A percentile compares a stretch with the other conserved stretches of the same genome.
Evolutionary conservation across 2,797 vertebrate genomes (phyloP).

Genomic region (Anisognathus igniventris): DNA sequence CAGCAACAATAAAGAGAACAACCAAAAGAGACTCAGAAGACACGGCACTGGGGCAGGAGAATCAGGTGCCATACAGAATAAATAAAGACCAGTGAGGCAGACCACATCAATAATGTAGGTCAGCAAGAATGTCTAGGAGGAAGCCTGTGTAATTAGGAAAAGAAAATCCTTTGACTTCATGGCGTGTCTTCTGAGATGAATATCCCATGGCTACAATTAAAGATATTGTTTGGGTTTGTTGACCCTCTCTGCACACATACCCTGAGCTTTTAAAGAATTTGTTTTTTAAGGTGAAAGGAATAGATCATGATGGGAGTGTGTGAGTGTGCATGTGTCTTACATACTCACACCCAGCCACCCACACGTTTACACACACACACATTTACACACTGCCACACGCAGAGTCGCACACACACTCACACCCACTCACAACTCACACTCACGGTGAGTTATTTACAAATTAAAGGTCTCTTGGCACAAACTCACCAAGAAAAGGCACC

Average conservation of each 20-base stretch:
- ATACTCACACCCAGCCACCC: background rate
- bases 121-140: background rate
- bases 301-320: background rate
- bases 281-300: background rate
- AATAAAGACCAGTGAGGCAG: background rate
- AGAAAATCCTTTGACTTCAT: constrained; percentile 4
- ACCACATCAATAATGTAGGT: background rate
- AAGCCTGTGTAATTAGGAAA: background rate
- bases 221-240: background rate
- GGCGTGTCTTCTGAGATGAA: background rate
- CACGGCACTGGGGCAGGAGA: background rate
- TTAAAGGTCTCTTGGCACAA: background rate
- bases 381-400: background rate
- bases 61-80: background rate
- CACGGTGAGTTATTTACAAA: background rate
- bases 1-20: background rate
- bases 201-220: constrained; percentile 50
- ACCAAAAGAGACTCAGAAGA: background rate
- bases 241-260: background rate
- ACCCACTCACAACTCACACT: background rate
- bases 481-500: background rate
- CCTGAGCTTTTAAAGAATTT: background rate
- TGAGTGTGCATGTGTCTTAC: background rate
- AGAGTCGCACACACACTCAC: background rate
- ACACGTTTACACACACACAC: background rate